A percentile compares a stretch with the other conserved stretches of the same genome.
phyloP scores from a whole-genome alignment of 2,113 vertebrate species.

The Eptesicus fuscus region DNA sequence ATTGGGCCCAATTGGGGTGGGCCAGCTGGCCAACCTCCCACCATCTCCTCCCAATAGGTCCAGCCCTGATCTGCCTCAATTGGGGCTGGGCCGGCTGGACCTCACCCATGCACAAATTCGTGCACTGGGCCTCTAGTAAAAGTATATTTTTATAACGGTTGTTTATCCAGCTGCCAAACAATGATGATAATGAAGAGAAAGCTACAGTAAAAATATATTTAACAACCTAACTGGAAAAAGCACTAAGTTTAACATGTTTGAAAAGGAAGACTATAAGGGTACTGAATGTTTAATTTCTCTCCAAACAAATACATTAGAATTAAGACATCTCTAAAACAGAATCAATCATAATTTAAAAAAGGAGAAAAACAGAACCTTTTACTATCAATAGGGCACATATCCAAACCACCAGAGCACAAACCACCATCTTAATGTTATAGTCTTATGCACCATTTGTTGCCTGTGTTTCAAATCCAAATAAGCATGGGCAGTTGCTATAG shows the following conservation, averaged over 20 bases:
- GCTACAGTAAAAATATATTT: background rate
- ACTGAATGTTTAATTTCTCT: constrained; percentile 15
- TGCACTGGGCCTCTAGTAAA: background rate
- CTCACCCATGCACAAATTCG: too few relatives aligned
- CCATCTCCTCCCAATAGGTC: too few relatives aligned
- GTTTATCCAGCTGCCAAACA: constrained; percentile 41
- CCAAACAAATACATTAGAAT: constrained; percentile 26
- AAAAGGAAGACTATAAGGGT: constrained; percentile 23
- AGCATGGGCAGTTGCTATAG: constrained; percentile 59
- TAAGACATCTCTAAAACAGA: background rate
- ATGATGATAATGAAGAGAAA: background rate
- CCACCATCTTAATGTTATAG: background rate
- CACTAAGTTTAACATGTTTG: background rate
- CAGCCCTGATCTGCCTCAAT: too few relatives aligned
- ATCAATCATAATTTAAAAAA: background rate
- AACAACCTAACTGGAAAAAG: constrained; percentile 45
- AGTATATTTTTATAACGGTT: constrained; percentile 25
- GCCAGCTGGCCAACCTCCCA: too few relatives aligned
- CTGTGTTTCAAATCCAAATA: constrained; percentile 56
- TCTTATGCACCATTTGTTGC: constrained; percentile 26
- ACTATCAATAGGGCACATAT: background rate
- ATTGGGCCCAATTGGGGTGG: too few relatives aligned
- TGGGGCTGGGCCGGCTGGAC: too few relatives aligned
- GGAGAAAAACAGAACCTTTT: constrained; percentile 27
- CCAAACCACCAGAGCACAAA: background rate